These are phyloP conservation scores for Mythimna albipuncta DNA, from an alignment of 2,888 invertebrate species.

Conservation along the genomic window DNA sequence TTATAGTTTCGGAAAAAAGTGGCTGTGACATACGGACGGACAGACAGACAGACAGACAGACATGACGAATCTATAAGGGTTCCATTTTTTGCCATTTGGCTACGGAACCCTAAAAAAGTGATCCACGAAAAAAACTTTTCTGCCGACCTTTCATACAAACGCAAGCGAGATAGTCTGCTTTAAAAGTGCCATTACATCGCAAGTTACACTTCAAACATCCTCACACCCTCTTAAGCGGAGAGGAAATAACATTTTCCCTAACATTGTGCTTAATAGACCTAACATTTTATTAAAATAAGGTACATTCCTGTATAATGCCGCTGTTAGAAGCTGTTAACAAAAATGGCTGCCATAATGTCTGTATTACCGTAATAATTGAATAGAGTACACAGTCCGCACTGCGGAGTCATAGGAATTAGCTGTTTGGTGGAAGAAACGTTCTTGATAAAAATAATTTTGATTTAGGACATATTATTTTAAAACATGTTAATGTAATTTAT, in stretches of 20 bases:
- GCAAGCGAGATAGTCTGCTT: neutral
- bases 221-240: constrained; percentile 22
- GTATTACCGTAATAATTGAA: constrained; percentile 40
- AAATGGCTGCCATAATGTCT: constrained; percentile 44
- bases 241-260: constrained; percentile 27
- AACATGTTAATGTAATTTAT: no score
- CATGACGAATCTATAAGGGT: no score
- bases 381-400: constrained; percentile 29
- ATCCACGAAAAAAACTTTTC: no score
- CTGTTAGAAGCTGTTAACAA: constrained; percentile 41
- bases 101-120: no score
- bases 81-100: no score
- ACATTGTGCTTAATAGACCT: constrained; percentile 36
- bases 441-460: no score
- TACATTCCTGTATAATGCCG: constrained; percentile 28
- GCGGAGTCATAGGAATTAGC: constrained; percentile 14
- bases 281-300: constrained; percentile 47
- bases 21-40: no score
- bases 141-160: no score
- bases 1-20: no score
- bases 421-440: neutral
- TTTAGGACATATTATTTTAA: no score
- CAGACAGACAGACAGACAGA: no score
- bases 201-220: constrained; percentile 5
- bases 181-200: neutral